These are phyloP conservation scores for Myoxocephalus aenaeus DNA, from an alignment of 2,797 vertebrate genomes.

Conservation along the genomic window DNA sequence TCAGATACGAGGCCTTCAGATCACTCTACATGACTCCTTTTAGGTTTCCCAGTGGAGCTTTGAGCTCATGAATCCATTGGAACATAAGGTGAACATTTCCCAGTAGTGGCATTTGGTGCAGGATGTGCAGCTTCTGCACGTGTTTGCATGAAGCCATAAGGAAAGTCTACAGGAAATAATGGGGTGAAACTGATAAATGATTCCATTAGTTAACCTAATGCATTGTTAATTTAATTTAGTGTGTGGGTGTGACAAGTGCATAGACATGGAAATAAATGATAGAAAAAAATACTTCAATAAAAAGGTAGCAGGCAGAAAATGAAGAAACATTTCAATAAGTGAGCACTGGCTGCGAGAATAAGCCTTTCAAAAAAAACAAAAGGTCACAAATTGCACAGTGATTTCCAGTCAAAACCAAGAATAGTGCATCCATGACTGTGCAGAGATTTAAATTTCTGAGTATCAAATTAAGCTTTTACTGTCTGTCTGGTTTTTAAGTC, in stretches of 20 bases:
- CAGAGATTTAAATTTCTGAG: conserved; percentile 26
- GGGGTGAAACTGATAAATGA: conserved; percentile 71
- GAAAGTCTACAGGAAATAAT: conserved; percentile 56
- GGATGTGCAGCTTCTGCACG: conserved; percentile 22
- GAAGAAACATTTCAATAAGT: conserved; percentile 55
- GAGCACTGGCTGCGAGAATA: conserved; percentile 33
- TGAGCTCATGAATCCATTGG: conserved; percentile 48
- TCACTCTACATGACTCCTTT: conserved; percentile 53
- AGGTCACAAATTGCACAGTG: conserved; percentile 36
- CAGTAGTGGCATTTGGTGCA: conserved; percentile 11
- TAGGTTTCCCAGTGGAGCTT: conserved; percentile 46
- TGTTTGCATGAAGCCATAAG: conserved; percentile 38
- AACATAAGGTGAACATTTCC: conserved; percentile 49
- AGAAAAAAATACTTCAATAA: conserved; percentile 8
- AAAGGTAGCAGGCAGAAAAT: conserved; percentile 39
- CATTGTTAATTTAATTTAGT: conserved; percentile 72
- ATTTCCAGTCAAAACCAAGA: conserved; percentile 38
- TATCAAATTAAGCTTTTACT: conserved; percentile 34
- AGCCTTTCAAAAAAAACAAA: conserved; percentile 34
- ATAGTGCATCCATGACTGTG: conserved; percentile 17
- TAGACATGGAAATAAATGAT: conserved; percentile 48
- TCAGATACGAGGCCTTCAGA: conserved; percentile 59
- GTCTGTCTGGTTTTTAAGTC: conserved; percentile 28
- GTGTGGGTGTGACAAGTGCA: conserved; percentile 62
- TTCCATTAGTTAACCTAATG: conserved; percentile 74